Percentiles rank a stretch among this genome's conserved stretches.
These are phyloP conservation scores for Mantis religiosa DNA, from an alignment of 2,888 invertebrate species.

Conservation along the genomic window DNA sequence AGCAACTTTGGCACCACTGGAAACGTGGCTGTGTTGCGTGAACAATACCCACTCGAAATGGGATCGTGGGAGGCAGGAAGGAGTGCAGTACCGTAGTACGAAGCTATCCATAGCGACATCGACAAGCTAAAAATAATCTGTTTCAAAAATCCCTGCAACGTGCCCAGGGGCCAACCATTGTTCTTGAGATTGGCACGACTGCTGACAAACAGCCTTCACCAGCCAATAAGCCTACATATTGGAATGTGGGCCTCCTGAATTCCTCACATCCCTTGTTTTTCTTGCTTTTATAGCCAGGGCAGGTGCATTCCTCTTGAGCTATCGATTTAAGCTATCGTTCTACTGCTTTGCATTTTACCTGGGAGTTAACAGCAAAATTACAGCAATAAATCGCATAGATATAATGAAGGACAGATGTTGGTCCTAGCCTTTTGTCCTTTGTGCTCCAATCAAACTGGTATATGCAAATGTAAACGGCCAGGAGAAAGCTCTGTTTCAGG, in stretches of 20 bases:
- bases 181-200: not conserved
- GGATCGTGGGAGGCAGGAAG: not conserved
- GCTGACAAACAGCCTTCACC: not conserved
- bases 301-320: not conserved
- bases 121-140: not conserved
- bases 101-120: not conserved
- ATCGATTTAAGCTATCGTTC: not conserved
- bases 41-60: not conserved
- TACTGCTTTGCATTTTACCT: too few species aligned
- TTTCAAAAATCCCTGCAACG: not conserved
- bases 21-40: not conserved
- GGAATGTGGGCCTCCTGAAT: not conserved
- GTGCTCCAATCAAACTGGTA: too few species aligned
- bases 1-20: not conserved
- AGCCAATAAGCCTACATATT: not conserved
- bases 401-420: too few species aligned
- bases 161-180: not conserved
- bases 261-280: not conserved
- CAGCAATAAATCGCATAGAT: too few species aligned
- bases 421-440: too few species aligned
- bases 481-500: too few species aligned
- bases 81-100: not conserved
- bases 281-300: not conserved
- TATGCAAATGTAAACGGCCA: too few species aligned
- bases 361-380: too few species aligned